Percentiles rank a stretch among this genome's conserved stretches.
These are phyloP conservation scores for Tetragonisca angustula DNA, from an alignment of 2,888 invertebrate species.

Conservation along the genomic window DNA sequence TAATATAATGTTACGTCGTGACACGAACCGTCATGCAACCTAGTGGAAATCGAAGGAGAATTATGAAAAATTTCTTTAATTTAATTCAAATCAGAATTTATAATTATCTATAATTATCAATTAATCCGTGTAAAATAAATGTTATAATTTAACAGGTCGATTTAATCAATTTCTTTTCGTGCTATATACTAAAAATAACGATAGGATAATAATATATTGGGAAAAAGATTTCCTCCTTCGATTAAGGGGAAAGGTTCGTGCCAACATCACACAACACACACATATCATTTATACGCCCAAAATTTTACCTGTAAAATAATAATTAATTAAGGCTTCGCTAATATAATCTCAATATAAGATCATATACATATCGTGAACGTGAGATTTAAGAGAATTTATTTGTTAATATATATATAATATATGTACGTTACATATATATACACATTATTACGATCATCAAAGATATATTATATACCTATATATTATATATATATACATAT, in stretches of 20 bases:
- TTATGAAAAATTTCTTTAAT: neutral
- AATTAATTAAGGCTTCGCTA: constrained; percentile 70
- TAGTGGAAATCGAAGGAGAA: constrained; percentile 27
- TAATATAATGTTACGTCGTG: constrained; percentile 32
- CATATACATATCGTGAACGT: constrained; percentile 78
- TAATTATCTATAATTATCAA: neutral
- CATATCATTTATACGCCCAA: constrained; percentile 76
- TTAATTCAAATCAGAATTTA: neutral
- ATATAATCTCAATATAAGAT: constrained; percentile 74
- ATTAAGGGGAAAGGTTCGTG: constrained; percentile 34
- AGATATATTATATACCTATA: constrained; percentile 74
- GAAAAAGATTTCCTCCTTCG: constrained; percentile 37
- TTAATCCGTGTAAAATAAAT: neutral
- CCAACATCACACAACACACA: constrained; percentile 65
- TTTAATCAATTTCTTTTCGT: neutral
- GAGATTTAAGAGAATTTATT: constrained; percentile 75
- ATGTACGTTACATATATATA: constrained; percentile 74
- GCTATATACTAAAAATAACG: neutral
- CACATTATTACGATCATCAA: constrained; percentile 70
- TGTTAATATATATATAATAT: constrained; percentile 76
- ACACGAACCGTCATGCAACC: constrained; percentile 23
- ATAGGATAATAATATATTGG: neutral
- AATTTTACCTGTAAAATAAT: constrained; percentile 70
- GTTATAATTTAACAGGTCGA: neutral
- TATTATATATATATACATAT: constrained; percentile 72